A percentile compares a stretch with the other conserved stretches of the same genome.
phyloP scores from a whole-genome alignment of 1,140 invertebrate genomes.

The Cephus cinctus region DNA sequence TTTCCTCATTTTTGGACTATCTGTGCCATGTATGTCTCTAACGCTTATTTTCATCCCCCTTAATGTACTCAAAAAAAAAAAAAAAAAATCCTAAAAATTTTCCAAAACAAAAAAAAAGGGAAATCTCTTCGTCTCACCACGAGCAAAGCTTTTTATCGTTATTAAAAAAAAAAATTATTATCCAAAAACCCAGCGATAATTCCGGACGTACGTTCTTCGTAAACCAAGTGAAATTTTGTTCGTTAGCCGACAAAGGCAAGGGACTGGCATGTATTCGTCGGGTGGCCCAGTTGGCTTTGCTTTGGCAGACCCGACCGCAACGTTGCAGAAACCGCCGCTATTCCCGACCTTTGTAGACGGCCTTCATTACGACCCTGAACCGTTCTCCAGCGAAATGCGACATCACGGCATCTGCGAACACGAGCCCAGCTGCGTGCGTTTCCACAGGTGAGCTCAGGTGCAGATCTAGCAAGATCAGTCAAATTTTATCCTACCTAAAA shows the following conservation, averaged over 20 bases:
- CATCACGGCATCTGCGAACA: slow-evolving; percentile 41
- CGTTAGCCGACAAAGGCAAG: slow-evolving; percentile 33
- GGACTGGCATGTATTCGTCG: slow-evolving; percentile 30
- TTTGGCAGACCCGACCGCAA: slow-evolving; percentile 33
- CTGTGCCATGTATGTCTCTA: slow-evolving; percentile 9
- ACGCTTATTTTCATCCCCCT: no score
- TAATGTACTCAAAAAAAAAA: no score
- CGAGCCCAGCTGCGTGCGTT: slow-evolving; percentile 37
- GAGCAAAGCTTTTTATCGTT: no score
- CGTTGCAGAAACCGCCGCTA: slow-evolving; percentile 37
- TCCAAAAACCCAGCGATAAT: no score
- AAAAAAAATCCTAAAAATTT: no score
- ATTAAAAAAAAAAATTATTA: no score
- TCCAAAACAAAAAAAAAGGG: no score
- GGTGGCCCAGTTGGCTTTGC: slow-evolving; percentile 41
- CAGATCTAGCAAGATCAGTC: no score
- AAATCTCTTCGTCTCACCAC: no score
- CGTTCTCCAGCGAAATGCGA: slow-evolving; percentile 33
- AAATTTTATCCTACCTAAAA: no score
- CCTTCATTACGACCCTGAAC: slow-evolving; percentile 41
- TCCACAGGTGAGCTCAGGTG: slow-evolving; percentile 35
- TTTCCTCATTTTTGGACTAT: slow-evolving; percentile 4
- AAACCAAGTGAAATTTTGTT: slow-evolving; percentile 21
- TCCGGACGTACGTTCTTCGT: no score
- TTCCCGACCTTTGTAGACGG: slow-evolving; percentile 39